Base-by-base conservation (phyloP, 2,113 vertebrate species). In the Acanthisitta chloris region DNA sequence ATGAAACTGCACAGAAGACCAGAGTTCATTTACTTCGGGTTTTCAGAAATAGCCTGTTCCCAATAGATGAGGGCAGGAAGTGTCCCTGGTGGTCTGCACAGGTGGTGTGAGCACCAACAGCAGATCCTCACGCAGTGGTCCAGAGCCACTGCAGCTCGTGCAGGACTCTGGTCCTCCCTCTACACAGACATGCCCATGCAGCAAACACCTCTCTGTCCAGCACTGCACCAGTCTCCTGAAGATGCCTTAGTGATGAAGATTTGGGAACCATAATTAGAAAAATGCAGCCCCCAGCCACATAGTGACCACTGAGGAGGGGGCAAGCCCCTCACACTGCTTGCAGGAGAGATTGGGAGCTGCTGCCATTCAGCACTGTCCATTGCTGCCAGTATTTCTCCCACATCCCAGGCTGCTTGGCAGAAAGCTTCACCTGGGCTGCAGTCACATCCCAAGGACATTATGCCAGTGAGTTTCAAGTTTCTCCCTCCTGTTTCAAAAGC, bases 151-250 rank as follows among this genome's bases (percentile, higher is more conserved):
- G 42, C 14, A 28, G 20, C 45, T n/a, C n/a, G n/a, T n/a, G n/a
- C n/a, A n/a, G n/a, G n/a, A n/a, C n/a, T n/a, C n/a, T n/a, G n/a
- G n/a, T n/a, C n/a, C n/a, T n/a, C n/a, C n/a, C n/a, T n/a, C n/a
- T n/a, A n/a, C n/a, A n/a, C 0, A 0, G 36, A 49, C 40, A 14
- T 1, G 2, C 18, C 31, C 33, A 29, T 0, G 1, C 61, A 66
- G 46, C 55, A 74, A 40, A 55, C 23, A 71, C 10, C 8, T 51
- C 43, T 40, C 62, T 42, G 29, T 38, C 40, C 81, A 86, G 64
- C 65, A 66, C 29, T n/a, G 36, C 65, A 72, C 26, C 66, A 24
- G 16, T 34, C 51, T 89, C 46, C 69, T 42, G 34, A 42, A 23
- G 43, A 67, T 0, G 1, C 26, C 31, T 74, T 4, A 33, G 26